Percentiles rank a stretch among this genome's conserved stretches.
Conservation (phyloP, 1,140 invertebrate genomes). For the Cecropterus lyciades region DNA sequence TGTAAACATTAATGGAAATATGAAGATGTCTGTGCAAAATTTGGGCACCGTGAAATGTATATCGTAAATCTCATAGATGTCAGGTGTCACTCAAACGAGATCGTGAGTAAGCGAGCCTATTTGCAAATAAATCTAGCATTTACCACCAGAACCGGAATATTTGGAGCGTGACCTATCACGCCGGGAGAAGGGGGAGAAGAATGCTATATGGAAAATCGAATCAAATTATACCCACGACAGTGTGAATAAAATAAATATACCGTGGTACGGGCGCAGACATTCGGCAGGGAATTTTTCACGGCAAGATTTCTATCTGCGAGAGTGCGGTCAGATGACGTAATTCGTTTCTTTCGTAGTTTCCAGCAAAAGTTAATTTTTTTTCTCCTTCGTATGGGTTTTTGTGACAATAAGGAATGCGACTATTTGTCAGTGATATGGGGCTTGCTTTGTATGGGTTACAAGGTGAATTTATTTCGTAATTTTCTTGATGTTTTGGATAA, state of each 20-base stretch:
- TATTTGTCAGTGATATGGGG: constrained; percentile 33
- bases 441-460: not conserved
- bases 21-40: not conserved
- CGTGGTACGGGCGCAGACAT: constrained; percentile 18
- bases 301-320: constrained; percentile 32
- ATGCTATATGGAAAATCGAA: constrained; percentile 27
- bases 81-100: not conserved
- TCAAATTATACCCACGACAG: constrained; percentile 29
- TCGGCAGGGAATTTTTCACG: constrained; percentile 27
- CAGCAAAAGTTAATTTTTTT: constrained; percentile 26
- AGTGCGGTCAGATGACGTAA: constrained; percentile 34
- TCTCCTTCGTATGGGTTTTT: constrained; percentile 26
- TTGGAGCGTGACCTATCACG: constrained; percentile 23
- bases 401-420: constrained; percentile 29
- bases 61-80: constrained; percentile 11
- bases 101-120: constrained; percentile 8
- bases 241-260: constrained; percentile 32
- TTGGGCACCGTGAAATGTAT: not conserved
- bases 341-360: constrained; percentile 28
- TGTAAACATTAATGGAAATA: not conserved
- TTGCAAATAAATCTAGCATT: constrained; percentile 25
- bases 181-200: not conserved
- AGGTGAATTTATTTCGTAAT: not conserved
- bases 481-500: too few species aligned
- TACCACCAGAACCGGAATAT: constrained; percentile 18